A percentile compares a stretch with the other conserved stretches of the same genome.
These are phyloP conservation scores for Tenrec ecaudatus DNA, from an alignment of 2,113 vertebrate species.

Conservation along the genomic window DNA sequence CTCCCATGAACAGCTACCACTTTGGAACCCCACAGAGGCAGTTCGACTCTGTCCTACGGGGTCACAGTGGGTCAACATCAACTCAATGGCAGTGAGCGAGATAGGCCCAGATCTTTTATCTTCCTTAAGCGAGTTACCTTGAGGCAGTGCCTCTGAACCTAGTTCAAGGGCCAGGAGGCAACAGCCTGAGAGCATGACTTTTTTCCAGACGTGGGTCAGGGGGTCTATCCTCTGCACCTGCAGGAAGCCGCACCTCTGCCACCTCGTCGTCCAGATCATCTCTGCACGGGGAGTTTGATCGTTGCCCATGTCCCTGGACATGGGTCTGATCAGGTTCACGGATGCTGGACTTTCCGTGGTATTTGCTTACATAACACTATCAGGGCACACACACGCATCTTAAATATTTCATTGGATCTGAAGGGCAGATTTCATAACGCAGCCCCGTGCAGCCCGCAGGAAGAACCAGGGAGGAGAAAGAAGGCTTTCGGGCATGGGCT, in stretches of 20 bases:
- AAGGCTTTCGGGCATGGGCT: constrained; percentile 39
- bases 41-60: too few relatives aligned
- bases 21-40: too few relatives aligned
- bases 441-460: constrained; percentile 66
- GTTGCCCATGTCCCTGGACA: constrained; percentile 72
- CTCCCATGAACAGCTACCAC: too few relatives aligned
- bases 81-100: neutral
- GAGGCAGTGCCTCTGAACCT: neutral
- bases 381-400: constrained; percentile 71
- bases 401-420: constrained; percentile 87
- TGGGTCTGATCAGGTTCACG: constrained; percentile 81
- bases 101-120: neutral
- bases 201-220: neutral
- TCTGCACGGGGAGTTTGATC: constrained; percentile 12
- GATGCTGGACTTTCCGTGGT: constrained; percentile 73
- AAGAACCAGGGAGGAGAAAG: constrained; percentile 59
- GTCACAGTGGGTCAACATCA: too few relatives aligned
- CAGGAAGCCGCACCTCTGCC: neutral
- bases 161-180: neutral
- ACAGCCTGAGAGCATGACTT: neutral
- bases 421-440: constrained; percentile 78
- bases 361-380: constrained; percentile 86
- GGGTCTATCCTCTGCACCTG: neutral
- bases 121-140: neutral
- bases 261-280: neutral